Conservation (phyloP, 2,113 vertebrate genomes). For the Dasyornis broadbenti region DNA sequence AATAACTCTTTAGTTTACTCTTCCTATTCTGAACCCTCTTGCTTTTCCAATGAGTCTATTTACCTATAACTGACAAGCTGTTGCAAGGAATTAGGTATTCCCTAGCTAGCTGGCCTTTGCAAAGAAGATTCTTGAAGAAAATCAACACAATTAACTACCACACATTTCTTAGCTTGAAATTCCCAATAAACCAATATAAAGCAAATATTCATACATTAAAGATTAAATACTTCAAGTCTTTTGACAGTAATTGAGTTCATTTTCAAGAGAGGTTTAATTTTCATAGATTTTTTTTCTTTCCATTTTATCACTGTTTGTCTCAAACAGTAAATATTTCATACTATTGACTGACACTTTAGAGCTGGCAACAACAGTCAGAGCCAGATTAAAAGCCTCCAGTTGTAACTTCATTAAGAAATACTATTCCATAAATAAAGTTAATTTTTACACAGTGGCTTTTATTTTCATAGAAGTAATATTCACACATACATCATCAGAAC, state of each 20-base stretch:
- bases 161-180: conserved; percentile 8
- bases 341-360: neutral
- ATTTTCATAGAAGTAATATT: neutral
- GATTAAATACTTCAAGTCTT: conserved; percentile 27
- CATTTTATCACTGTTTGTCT: neutral
- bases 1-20: neutral
- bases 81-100: neutral
- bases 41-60: neutral
- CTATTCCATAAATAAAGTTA: neutral
- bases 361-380: neutral
- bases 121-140: conserved; percentile 11
- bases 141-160: neutral
- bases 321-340: neutral
- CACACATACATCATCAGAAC: neutral
- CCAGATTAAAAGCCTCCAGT: neutral
- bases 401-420: neutral
- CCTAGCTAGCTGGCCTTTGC: neutral
- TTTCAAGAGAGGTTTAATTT: conserved; percentile 20
- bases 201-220: conserved; percentile 12
- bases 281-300: neutral
- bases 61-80: neutral
- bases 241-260: neutral
- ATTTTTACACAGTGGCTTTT: neutral
- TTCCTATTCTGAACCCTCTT: neutral
- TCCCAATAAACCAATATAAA: conserved; percentile 22